Conservation (phyloP, 2,888 invertebrate species). For the Mesoligia furuncula region DNA sequence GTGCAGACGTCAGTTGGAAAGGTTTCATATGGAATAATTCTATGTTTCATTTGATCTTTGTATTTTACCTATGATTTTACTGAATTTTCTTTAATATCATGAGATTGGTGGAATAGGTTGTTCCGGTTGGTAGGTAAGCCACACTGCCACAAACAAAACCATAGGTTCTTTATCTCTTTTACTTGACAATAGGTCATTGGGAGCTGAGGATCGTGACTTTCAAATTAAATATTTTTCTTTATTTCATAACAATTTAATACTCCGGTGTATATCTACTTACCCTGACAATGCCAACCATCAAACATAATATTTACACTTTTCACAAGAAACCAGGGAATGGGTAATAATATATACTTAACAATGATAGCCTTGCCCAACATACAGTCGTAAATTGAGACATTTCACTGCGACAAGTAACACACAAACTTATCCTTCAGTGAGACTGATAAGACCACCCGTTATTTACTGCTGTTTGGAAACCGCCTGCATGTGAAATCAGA, state of each 20-base stretch:
- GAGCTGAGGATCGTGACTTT: not conserved
- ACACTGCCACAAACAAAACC: not conserved
- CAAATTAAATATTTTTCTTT: not conserved
- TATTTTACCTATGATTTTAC: no score
- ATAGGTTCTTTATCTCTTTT: not conserved
- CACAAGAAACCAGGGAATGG: not conserved
- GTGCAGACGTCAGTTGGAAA: not conserved
- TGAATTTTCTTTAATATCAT: not conserved
- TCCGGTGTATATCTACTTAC: not conserved
- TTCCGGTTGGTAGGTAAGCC: not conserved
- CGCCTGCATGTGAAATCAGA: slow-evolving; percentile 59
- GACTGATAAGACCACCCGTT: slow-evolving; percentile 47
- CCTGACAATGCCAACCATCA: not conserved
- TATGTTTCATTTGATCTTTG: not conserved
- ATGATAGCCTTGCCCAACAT: slow-evolving; percentile 39
- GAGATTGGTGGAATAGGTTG: not conserved
- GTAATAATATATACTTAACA: not conserved
- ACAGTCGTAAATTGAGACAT: slow-evolving; percentile 16
- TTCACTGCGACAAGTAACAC: slow-evolving; percentile 15
- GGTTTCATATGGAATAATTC: not conserved
- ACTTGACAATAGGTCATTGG: not conserved
- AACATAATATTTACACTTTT: not conserved
- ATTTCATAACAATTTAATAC: not conserved
- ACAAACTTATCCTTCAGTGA: slow-evolving; percentile 38
- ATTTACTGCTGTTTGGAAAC: slow-evolving; percentile 51